Conservation (phyloP, 2,113 vertebrate genomes). For the Phasianus colchicus region DNA sequence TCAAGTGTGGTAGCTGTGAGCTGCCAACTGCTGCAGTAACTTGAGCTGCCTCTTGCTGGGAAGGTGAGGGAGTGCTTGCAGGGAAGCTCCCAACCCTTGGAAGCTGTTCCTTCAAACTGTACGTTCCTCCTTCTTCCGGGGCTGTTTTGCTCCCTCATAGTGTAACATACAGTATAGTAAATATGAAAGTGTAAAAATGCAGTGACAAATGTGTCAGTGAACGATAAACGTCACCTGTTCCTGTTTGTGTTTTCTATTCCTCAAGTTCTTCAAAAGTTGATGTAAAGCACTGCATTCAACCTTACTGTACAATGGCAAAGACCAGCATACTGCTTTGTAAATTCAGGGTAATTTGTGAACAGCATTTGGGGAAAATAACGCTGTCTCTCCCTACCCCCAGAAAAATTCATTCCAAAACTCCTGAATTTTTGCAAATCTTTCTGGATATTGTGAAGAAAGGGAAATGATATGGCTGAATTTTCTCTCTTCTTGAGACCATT, state of each 20-base stretch:
- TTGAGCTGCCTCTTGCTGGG: background rate
- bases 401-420: background rate
- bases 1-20: background rate
- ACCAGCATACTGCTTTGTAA: fast-evolving
- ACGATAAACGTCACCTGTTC: background rate
- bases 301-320: background rate
- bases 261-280: background rate
- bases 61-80: background rate
- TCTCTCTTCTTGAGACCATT: background rate
- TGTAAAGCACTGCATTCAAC: background rate
- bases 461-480: background rate
- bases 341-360: background rate
- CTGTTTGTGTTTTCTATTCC: background rate
- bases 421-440: background rate
- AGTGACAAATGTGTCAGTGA: background rate
- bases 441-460: background rate
- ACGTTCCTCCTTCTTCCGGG: background rate
- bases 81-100: background rate
- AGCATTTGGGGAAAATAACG: background rate
- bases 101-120: background rate
- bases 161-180: fast-evolving
- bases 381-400: background rate
- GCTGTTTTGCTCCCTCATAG: background rate
- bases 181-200: background rate
- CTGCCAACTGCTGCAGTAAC: background rate